phyloP scores from a whole-genome alignment of 2,113 vertebrate genomes.

The Hassar affinis region DNA sequence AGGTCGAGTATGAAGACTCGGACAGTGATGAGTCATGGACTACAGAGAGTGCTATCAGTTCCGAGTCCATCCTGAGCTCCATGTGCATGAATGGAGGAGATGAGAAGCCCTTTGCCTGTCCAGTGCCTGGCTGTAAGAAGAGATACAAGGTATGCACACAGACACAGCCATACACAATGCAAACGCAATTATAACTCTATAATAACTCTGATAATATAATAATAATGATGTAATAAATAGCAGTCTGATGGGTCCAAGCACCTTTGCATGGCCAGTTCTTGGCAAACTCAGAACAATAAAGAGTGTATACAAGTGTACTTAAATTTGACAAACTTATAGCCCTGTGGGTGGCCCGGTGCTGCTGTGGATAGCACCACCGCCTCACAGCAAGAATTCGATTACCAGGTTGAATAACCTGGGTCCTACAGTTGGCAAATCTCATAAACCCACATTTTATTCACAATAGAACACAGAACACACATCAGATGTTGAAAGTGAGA shows the following conservation, averaged over 20 bases:
- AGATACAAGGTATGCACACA: conserved; percentile 87
- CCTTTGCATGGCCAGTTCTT: neutral
- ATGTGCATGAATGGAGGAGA: conserved; percentile 99
- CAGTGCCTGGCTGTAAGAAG: conserved; percentile 97
- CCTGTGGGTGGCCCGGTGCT: too few relatives aligned
- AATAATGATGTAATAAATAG: neutral
- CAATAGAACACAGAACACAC: too few relatives aligned
- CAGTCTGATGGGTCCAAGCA: neutral
- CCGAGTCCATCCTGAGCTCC: conserved; percentile 96
- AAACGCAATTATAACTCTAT: neutral
- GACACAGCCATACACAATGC: neutral
- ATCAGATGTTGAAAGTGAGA: too few relatives aligned
- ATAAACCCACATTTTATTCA: too few relatives aligned
- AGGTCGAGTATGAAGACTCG: conserved; percentile 97
- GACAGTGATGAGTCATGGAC: conserved; percentile 99
- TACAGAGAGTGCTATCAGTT: conserved; percentile 98
- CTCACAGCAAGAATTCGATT: too few relatives aligned
- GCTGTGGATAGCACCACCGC: too few relatives aligned
- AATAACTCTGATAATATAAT: neutral
- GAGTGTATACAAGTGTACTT: too few relatives aligned
- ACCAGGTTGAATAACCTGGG: too few relatives aligned
- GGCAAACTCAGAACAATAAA: neutral
- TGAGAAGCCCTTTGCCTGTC: conserved; percentile 97
- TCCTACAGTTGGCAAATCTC: too few relatives aligned
- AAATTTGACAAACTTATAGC: too few relatives aligned